These are phyloP conservation scores for Pardosa pseudoannulata DNA, from an alignment of 2,888 invertebrate genomes.

Conservation along the genomic window DNA sequence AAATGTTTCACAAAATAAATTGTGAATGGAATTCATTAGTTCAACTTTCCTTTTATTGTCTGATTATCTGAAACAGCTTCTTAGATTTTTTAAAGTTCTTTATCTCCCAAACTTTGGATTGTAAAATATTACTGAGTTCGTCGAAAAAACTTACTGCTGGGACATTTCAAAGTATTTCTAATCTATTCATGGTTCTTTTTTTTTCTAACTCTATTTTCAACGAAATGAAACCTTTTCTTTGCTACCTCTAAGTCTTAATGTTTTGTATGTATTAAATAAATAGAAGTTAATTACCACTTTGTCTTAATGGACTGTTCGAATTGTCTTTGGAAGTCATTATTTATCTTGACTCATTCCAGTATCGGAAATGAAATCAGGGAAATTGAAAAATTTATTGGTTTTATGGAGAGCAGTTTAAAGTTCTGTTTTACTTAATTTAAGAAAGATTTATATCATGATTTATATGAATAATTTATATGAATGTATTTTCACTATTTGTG, in stretches of 20 bases:
- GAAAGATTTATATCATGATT: no score
- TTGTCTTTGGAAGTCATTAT: not conserved
- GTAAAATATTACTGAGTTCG: not conserved
- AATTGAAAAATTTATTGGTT: no score
- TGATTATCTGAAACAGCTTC: not conserved
- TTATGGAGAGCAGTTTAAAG: no score
- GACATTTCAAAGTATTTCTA: not conserved
- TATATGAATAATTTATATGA: no score
- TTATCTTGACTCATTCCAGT: no score
- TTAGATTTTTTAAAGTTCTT: not conserved
- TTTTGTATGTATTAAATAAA: not conserved
- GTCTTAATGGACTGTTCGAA: not conserved
- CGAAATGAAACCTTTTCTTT: not conserved
- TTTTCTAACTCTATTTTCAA: not conserved
- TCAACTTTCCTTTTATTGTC: not conserved
- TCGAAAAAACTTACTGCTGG: not conserved
- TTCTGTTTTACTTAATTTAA: no score
- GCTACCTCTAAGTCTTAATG: not conserved
- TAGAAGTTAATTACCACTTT: slow-evolving; percentile 1
- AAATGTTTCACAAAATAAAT: not conserved
- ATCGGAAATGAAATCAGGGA: no score
- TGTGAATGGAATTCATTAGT: not conserved
- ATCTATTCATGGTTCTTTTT: not conserved
- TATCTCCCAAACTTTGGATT: not conserved
- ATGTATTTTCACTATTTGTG: no score